Evolutionary conservation across 2,797 vertebrate genomes (phyloP), one percentile per base, ranked within the genome.

Genomic region (Apogon talboti): DNA sequence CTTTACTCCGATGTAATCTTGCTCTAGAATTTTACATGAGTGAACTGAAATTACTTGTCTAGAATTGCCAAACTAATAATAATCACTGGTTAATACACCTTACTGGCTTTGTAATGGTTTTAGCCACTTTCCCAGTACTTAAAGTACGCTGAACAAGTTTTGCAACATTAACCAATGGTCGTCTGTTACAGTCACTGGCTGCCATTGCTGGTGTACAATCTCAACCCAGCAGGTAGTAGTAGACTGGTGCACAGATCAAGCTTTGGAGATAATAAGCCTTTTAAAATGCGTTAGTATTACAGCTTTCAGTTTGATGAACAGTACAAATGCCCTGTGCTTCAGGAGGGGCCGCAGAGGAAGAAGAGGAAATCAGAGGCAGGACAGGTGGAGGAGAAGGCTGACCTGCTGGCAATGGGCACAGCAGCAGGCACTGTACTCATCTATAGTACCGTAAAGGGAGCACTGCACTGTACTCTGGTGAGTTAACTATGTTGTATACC

Each of bases 341-440:
- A 99, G 98, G 98, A 99, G 85, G 95, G 95, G 0, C 98, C 96
- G 37, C 97, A 95, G 90, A 96, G 96, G 90, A 99, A 99, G 93
- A 99, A 96, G 87, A 92, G 98, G 92, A 98, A 96, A 96, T 99
- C 96, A 0, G 98, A 98, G 86, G 91, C 72, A 3, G 85, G 35
- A 47, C 93, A 88, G 79, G 86, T 81, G 37, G 90, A 91, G 84
- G 93, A 93, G 78, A 95, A 95, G 83, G 88, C 93, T 28, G 97
- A 99, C 86, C 92, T 98, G 72, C 79, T 99, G 94, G 97, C 97
- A 1, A 94, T 99, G 90, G 98, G 98, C 85, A 99, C 98, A 69
- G 96, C 96, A 47, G 95, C 95, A n/a, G 98, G 98, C 81, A 96
- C 89, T 19, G 92, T 99, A 82, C 96, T 99, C 81, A 96, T 99